phyloP scores from a whole-genome alignment of 2,113 vertebrate genomes.

The Nothocercus nigrocapillus region DNA sequence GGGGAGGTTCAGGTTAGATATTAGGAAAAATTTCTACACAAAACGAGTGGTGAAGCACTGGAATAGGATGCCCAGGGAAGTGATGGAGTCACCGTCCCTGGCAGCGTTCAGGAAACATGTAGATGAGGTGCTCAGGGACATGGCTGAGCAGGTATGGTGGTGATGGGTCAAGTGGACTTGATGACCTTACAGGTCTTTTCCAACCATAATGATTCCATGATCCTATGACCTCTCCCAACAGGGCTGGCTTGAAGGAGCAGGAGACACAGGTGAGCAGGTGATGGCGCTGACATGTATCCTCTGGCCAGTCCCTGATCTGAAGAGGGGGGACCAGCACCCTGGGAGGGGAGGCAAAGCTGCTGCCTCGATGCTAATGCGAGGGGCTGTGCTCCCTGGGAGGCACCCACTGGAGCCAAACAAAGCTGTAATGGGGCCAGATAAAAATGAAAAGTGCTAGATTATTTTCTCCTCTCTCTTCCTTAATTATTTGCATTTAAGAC shows the following conservation, averaged over 20 bases:
- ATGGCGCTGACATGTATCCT: not conserved
- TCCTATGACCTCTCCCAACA: not conserved
- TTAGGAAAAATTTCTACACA: too few species aligned
- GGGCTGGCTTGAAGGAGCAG: not conserved
- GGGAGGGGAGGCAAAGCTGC: not conserved
- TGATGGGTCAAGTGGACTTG: too few species aligned
- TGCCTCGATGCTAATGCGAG: not conserved
- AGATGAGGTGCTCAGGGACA: too few species aligned
- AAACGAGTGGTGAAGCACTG: too few species aligned
- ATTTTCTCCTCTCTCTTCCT: not conserved
- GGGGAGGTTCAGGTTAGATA: too few species aligned
- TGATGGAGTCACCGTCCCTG: too few species aligned
- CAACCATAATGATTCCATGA: too few species aligned
- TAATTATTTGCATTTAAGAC: constrained; percentile 42
- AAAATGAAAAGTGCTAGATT: not conserved
- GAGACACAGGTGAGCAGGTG: not conserved
- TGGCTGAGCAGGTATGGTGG: too few species aligned
- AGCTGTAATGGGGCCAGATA: not conserved
- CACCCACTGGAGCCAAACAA: not conserved
- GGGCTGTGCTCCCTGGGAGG: not conserved
- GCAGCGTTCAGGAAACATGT: too few species aligned
- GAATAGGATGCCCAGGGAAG: too few species aligned
- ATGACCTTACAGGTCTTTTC: too few species aligned
- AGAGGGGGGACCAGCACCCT: not conserved
- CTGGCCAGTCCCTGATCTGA: not conserved